A percentile compares a stretch with the other conserved stretches of the same genome.
Evolutionary conservation across 2,113 vertebrate species (phyloP).

Genomic region (Lethenteron camtschaticum): DNA sequence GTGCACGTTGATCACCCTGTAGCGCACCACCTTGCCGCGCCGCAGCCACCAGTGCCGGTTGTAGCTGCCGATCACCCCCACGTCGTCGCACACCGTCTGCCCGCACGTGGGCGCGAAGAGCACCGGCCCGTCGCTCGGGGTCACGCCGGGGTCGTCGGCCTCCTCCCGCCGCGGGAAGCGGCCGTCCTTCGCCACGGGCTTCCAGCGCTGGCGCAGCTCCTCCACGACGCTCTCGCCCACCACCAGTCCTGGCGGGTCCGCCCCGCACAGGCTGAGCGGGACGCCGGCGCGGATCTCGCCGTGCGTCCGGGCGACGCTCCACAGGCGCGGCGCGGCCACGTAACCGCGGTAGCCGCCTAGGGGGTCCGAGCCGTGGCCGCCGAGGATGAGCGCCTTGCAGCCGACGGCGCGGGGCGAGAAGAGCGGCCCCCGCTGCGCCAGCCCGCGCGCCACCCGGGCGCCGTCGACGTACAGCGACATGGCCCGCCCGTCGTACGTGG

Average conservation of each 20-base stretch:
- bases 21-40: constrained; percentile 51
- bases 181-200: constrained; percentile 66
- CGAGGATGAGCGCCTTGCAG: constrained; percentile 87
- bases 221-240: constrained; percentile 73
- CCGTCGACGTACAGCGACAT: constrained; percentile 89
- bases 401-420: constrained; percentile 77
- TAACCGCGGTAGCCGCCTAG: constrained; percentile 55
- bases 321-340: constrained; percentile 54
- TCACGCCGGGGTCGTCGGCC: constrained; percentile 24
- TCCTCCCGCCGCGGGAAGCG: constrained; percentile 39
- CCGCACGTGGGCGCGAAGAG: constrained; percentile 51
- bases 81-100: constrained; percentile 76
- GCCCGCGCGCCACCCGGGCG: constrained; percentile 67
- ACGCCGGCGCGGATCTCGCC: constrained; percentile 58
- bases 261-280: constrained; percentile 27
- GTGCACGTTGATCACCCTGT: constrained; percentile 66
- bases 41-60: constrained; percentile 60
- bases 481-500: constrained; percentile 57
- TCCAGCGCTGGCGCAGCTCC: constrained; percentile 36
- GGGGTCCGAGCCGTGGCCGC: constrained; percentile 65
- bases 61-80: constrained; percentile 59
- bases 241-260: constrained; percentile 55
- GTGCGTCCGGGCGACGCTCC: constrained; percentile 59
- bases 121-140: constrained; percentile 54
- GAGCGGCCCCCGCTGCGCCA: constrained; percentile 66